Conservation (phyloP, 2,113 vertebrate genomes). For the Astur gentilis region DNA sequence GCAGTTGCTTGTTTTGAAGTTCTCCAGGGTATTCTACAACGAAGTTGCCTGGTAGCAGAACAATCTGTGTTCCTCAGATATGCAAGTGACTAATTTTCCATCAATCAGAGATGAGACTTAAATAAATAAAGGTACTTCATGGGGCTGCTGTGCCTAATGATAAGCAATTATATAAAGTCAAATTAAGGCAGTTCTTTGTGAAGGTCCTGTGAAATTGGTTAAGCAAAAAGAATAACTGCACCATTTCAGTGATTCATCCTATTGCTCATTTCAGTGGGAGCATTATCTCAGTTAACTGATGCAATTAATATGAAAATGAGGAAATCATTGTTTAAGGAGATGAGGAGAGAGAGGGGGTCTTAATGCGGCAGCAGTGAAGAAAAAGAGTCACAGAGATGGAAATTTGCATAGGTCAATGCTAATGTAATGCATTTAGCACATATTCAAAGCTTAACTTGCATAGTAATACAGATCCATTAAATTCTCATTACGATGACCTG, state of each 20-base stretch:
- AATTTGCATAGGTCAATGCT: conserved; percentile 80
- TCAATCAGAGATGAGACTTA: conserved; percentile 79
- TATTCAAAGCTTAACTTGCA: conserved; percentile 68
- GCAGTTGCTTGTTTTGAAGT: conserved; percentile 53
- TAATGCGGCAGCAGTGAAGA: conserved; percentile 60
- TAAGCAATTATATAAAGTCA: conserved; percentile 83
- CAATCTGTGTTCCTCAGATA: conserved; percentile 76
- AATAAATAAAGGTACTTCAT: conserved; percentile 82
- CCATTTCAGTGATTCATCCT: conserved; percentile 80
- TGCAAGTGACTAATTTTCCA: conserved; percentile 78
- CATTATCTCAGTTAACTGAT: conserved; percentile 83
- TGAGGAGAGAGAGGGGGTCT: conserved; percentile 68
- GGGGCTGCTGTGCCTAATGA: conserved; percentile 81
- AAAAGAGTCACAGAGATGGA: conserved; percentile 64
- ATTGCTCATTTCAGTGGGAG: conserved; percentile 78
- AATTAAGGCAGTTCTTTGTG: conserved; percentile 79
- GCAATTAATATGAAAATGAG: conserved; percentile 90
- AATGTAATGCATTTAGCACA: conserved; percentile 66
- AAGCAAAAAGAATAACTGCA: conserved; percentile 82
- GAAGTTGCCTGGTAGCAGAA: conserved; percentile 62
- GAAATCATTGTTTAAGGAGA: conserved; percentile 82
- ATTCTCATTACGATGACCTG: conserved; percentile 78
- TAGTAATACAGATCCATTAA: conserved; percentile 72
- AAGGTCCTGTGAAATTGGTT: conserved; percentile 81
- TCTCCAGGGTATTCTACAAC: conserved; percentile 59